Base-by-base conservation (phyloP, 2,797 vertebrate genomes). In the Myioborus miniatus region DNA sequence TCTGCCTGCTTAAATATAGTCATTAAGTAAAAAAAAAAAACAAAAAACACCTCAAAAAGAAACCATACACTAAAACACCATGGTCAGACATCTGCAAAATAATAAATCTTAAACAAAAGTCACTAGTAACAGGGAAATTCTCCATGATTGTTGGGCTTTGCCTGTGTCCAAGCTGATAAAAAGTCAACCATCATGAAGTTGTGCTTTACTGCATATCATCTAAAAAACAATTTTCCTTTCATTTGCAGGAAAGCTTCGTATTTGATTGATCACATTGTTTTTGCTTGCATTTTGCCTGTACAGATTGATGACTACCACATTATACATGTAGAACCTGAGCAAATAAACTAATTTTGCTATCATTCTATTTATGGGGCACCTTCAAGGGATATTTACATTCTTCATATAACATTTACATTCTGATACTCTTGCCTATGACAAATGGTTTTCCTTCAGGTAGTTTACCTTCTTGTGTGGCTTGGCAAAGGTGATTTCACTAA, bases 331-430 rank as follows among this genome's bases (percentile, higher is more conserved):
- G 23, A 79, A 94, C 39, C 55, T 86, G 32, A 84, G 30, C 11
- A 81, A 93, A 91, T 62, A 75, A 81, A 62, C 37, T 60, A 70
- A 86, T 87, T 89, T 90, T 90, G 17, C 37, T 91, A 37, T 72
- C 1, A 41, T 92, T 87, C 82, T 81, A 81, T 96, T 91, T 96
- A 60, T 81, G 55, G 67, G 60, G 6, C 8, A 88, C 72, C 52
- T 93, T 89, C 59, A 81, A 96, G 46, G 80, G 30, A 74, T 93
- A 78, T 84, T 92, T 96, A 59, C 59, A 81, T 89, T 91, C 59
- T 70, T 86, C 36, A 23, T 84, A 59, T 53, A 86, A 82, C 94
- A 84, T 96, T 96, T 95, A 82, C 75, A 75, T 49, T 75, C 39
- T 78, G 64, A 85, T 77, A 74, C 37, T 64, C 56, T 89, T 78